Evolutionary conservation across 2,888 invertebrate species (phyloP).

Genomic region (Thyatira batis): DNA sequence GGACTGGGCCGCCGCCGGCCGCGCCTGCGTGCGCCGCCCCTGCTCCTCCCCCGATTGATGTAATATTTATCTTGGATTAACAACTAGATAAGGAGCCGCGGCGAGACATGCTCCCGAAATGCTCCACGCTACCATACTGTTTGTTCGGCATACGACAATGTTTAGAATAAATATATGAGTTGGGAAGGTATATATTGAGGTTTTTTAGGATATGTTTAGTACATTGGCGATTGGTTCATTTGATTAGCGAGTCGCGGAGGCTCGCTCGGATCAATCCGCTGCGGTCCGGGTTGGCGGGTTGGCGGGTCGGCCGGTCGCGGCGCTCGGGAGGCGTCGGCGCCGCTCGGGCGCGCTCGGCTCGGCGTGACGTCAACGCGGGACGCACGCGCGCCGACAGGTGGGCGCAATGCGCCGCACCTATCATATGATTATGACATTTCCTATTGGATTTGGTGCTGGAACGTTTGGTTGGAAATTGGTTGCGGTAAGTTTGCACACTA

Average conservation of each 20-base stretch:
- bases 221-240: conserved; percentile 42
- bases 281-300: conserved; percentile 44
- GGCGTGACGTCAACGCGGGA: conserved; percentile 73
- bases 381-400: conserved; percentile 82
- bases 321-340: conserved; percentile 40
- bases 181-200: conserved; percentile 14
- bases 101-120: conserved; percentile 45
- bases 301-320: conserved; percentile 29
- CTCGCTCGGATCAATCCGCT: conserved; percentile 67
- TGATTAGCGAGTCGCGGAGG: conserved; percentile 54
- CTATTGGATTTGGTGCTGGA: conserved; percentile 60
- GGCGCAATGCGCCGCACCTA: conserved; percentile 80
- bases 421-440: conserved; percentile 80
- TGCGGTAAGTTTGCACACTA: conserved; percentile 52
- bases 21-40: conserved; percentile 53
- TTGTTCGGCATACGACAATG: conserved; percentile 5
- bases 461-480: conserved; percentile 54
- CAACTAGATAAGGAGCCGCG: conserved; percentile 69
- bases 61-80: conserved; percentile 82
- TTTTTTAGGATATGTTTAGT: conserved; percentile 11
- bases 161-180: neutral
- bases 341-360: conserved; percentile 48
- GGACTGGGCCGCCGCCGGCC: conserved; percentile 66
- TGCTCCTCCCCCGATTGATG: conserved; percentile 75
- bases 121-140: conserved; percentile 19